Evolutionary conservation across 1,140 invertebrate species (phyloP), one percentile per base, ranked within the genome.

Genomic region (Euwallacea similis): DNA sequence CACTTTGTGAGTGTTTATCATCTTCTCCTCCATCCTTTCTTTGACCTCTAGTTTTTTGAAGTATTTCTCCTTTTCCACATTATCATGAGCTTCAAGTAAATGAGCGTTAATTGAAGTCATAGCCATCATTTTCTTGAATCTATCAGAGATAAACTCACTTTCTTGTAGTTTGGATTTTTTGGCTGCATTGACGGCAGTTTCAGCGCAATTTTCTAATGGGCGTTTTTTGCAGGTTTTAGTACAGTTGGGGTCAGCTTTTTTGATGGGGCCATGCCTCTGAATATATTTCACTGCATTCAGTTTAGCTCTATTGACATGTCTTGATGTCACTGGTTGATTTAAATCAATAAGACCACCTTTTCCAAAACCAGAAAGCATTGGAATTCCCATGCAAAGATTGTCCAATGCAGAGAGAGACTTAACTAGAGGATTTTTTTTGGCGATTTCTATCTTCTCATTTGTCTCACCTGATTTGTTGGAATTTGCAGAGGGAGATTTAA

Each of bases 1-100:
- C 15, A 97, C 82, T 82, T 95, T 92, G 77, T 86, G 94, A 7
- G 93, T 96, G 46, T 85, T 88, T 15, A 90, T 79, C 93, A 98
- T 95, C 83, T 97, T 97, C 66, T 96, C 91, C 80, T 98, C 96
- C 87, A 97, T 89, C 74, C 87, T 86, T 82, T 98, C 96, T 78
- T 95, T 97, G 72, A 89, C 89, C 81, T 97, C 95, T 61, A 97
- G 80, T 78, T 91, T 92, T 70, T 89, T 87, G 73, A 97, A 98
- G 80, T 98, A 97, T 75, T 93, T 90, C 13, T 95, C 91, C 78
- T 93, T 85, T 68, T 89, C 89, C 76, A 92, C 86, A 61, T 89
- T 83, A 60, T 96, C 89, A 42, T 89, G 86, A 72, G 87, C 82
- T 76, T 92, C 86, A 3, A 95, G 85, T 11, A 96, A 83, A 79